Percentiles rank a stretch among this genome's conserved stretches.
These are phyloP conservation scores for Galemys pyrenaicus DNA, from an alignment of 2,113 vertebrate genomes.

Conservation along the genomic window DNA sequence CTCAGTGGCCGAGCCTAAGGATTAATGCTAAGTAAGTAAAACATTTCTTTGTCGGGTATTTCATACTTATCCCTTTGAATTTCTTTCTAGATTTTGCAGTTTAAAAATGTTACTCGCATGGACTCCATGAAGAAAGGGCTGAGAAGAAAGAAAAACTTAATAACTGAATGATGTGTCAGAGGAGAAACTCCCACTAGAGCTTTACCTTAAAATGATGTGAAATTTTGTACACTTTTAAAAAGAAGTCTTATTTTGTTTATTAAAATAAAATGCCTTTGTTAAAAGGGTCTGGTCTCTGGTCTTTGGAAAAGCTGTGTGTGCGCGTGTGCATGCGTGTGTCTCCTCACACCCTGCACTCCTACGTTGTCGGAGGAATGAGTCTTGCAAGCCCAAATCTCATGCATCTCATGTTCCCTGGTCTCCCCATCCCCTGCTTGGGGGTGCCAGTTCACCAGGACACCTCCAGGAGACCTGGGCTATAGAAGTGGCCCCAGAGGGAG, in stretches of 20 bases:
- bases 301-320: not conserved
- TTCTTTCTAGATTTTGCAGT: conserved; percentile 13
- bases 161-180: not conserved
- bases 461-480: not conserved
- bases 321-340: no score
- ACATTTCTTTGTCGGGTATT: not conserved
- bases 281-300: not conserved
- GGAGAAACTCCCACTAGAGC: not conserved
- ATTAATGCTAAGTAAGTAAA: not conserved
- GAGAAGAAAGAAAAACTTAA: not conserved
- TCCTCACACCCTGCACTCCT: fast-evolving
- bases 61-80: not conserved
- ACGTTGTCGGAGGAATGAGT: no score
- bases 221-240: conserved; percentile 12
- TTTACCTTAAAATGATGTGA: not conserved
- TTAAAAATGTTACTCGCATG: not conserved
- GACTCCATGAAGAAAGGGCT: not conserved
- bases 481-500: no score
- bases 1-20: not conserved
- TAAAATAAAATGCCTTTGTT: conserved; percentile 60
- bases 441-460: fast-evolving
- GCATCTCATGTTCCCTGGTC: no score
- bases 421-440: fast-evolving
- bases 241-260: conserved; percentile 53
- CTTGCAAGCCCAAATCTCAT: not conserved